Conservation (phyloP, 2,113 vertebrate species). For the Larimichthys polyactis region DNA sequence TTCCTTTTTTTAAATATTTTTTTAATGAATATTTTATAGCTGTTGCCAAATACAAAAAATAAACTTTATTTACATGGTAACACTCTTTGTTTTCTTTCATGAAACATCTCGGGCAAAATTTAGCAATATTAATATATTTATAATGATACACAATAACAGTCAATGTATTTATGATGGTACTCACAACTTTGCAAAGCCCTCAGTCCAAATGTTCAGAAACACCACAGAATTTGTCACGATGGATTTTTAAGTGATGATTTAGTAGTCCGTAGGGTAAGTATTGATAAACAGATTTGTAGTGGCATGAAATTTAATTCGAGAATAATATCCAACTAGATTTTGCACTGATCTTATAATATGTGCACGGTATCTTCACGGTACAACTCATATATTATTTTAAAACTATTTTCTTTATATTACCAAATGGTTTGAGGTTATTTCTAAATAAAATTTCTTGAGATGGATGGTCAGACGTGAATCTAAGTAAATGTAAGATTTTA, state of each 20-base stretch:
- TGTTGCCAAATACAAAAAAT: conserved; percentile 38
- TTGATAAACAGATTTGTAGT: background rate
- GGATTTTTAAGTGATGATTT: background rate
- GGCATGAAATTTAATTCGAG: background rate
- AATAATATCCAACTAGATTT: background rate
- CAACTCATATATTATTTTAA: background rate
- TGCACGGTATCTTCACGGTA: background rate
- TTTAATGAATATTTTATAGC: conserved; percentile 17
- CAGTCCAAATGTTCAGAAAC: background rate
- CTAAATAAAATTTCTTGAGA: background rate
- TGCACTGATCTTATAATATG: background rate
- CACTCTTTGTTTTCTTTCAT: background rate
- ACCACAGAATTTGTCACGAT: background rate
- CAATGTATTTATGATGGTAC: too few species aligned
- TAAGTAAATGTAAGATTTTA: background rate
- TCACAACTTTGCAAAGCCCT: background rate
- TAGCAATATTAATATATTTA: background rate
- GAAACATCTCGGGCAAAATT: background rate
- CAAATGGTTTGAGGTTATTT: background rate
- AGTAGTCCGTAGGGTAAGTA: background rate
- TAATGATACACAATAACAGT: background rate
- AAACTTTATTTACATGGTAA: conserved; percentile 36
- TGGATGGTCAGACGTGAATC: background rate
- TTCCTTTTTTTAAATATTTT: conserved; percentile 5
- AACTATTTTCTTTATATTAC: too few species aligned